Base-by-base conservation (phyloP, 1,140 invertebrate species). In the Diorhabda elongata region DNA sequence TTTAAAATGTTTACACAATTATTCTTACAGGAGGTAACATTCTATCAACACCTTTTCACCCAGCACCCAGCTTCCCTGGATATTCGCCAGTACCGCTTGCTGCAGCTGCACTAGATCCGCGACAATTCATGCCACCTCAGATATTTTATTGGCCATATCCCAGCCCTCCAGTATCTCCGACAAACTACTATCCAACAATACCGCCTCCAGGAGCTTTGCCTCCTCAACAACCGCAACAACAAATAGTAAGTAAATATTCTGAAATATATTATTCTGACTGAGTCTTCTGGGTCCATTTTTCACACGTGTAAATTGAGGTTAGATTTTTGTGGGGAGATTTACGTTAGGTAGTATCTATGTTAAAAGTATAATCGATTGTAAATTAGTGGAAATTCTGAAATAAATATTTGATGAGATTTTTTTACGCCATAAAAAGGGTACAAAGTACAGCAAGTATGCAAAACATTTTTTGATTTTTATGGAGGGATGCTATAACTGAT, bases 61-160 rank as follows among this genome's bases (percentile, higher is more conserved):
- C 82, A 9, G 79, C 78, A 5, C 77, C 83, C 7, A 83, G 83
- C 72, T 85, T 82, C 72, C 80, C 84, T 26, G 78, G 78, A 58
- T 81, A 76, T 70, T 75, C 78, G 5, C 81, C 79, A 2, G 74
- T 81, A 52, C 80, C 75, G 79, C 80, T 80, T 75, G 83, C 75
- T 61, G 82, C 70, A 76, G 81, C 77, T 68, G 82, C 74, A 74
- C 76, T 79, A 74, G 79, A 68, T 6, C 77, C 80, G 26, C 80
- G 82, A 58, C 83, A 83, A 77, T 85, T 67, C 75, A 82, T 71
- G 78, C 84, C 83, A 63, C 85, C 87, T 62, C 84, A 84, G 42
- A 87, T 92, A 8, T 88, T 93, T 72, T 94, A 93, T 82, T 96
- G 94, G 94, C 90, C 91, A 0, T 96, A 96, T 83, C 94, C 94